Conservation (phyloP, 2,113 vertebrate species). For the Otus sunia region DNA sequence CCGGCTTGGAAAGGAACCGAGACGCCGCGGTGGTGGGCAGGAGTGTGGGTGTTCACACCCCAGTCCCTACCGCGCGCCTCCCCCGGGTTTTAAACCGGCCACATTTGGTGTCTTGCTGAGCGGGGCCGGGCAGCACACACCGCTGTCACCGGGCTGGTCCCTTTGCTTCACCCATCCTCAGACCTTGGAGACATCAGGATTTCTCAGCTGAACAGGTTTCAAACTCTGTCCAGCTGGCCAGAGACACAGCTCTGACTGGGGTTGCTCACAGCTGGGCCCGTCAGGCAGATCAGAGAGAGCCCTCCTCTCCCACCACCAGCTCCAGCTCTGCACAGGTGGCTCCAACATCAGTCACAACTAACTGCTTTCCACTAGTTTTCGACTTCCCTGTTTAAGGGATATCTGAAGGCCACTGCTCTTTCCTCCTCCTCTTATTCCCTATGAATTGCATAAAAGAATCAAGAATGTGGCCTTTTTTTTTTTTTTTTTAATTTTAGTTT, state of each 20-base stretch:
- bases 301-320: not conserved
- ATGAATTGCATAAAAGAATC: not conserved
- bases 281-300: not conserved
- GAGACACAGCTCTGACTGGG: not conserved
- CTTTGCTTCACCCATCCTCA: not conserved
- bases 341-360: not conserved
- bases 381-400: not conserved
- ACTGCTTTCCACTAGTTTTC: not conserved
- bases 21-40: rapidly evolving
- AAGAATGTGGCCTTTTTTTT: not conserved
- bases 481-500: not conserved
- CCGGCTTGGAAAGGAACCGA: not conserved
- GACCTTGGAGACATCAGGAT: not conserved
- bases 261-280: not conserved
- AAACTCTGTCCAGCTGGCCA: not conserved
- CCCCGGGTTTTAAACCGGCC: not conserved
- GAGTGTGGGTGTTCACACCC: not conserved
- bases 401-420: not conserved
- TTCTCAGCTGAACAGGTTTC: not conserved
- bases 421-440: not conserved
- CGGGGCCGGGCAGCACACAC: not conserved
- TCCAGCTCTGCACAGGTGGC: not conserved
- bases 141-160: not conserved
- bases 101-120: not conserved
- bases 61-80: rapidly evolving